Evolutionary conservation across 2,797 vertebrate species (phyloP).

Genomic region (Vespertilio murinus): DNA sequence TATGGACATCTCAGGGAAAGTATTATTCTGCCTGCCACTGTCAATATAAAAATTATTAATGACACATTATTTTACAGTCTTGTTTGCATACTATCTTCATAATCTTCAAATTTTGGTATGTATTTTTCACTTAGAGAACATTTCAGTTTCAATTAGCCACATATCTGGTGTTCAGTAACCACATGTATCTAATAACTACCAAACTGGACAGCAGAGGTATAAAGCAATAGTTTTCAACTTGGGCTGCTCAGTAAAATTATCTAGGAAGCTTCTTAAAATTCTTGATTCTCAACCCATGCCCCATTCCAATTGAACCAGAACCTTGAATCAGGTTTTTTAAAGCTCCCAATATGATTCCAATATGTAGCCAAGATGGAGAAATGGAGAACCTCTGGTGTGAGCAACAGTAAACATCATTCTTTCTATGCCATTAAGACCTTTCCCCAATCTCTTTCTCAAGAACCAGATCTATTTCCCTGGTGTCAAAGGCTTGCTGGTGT

Average conservation of each 20-base stretch:
- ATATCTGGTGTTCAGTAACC: not conserved
- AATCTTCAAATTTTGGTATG: not conserved
- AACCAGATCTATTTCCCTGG: not conserved
- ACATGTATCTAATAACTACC: too few relatives aligned
- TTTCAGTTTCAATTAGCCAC: not conserved
- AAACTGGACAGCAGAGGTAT: not conserved
- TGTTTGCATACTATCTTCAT: not conserved
- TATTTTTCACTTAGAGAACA: not conserved
- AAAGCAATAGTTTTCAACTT: not conserved
- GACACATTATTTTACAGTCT: not conserved
- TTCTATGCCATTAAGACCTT: not conserved
- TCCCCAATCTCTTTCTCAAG: not conserved
- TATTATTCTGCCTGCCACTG: not conserved
- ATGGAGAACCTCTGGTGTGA: not conserved
- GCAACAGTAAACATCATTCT: not conserved
- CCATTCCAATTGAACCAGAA: not conserved
- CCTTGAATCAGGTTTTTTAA: not conserved
- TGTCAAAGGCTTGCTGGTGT: not conserved
- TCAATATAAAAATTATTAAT: not conserved
- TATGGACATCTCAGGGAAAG: too few relatives aligned
- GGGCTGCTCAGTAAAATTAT: not conserved
- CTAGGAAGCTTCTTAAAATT: not conserved
- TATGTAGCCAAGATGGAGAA: not conserved
- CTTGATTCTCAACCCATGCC: not conserved
- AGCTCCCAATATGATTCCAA: not conserved